phyloP scores from a whole-genome alignment of 35 echinoderm and acorn worm genomes.

The Holothuria glaberrima region DNA sequence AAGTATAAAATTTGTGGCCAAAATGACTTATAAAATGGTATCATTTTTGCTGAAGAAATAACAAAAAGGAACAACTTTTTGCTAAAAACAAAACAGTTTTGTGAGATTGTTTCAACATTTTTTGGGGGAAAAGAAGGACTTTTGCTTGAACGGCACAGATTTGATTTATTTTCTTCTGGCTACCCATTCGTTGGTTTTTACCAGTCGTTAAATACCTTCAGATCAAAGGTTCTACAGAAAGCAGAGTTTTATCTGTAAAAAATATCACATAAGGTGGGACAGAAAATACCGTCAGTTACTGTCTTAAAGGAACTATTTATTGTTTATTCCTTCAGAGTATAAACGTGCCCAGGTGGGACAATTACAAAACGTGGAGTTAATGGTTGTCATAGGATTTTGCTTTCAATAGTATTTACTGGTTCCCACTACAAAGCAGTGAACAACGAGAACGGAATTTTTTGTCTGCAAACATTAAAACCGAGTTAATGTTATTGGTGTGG shows the following conservation, averaged over 20 bases:
- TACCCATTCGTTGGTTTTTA: too few species aligned
- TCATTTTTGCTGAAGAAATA: too few species aligned
- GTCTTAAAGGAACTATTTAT: slow-evolving; percentile 13
- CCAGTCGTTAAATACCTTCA: neutral
- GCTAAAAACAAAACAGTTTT: too few species aligned
- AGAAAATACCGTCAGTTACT: neutral
- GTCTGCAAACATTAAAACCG: slow-evolving; percentile 42
- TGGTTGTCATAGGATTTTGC: slow-evolving; percentile 10
- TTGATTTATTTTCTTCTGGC: too few species aligned
- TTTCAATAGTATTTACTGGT: slow-evolving; percentile 33
- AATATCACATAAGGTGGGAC: slow-evolving; percentile 4
- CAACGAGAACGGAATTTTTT: neutral
- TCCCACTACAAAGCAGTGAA: neutral
- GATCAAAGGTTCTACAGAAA: slow-evolving; percentile 11
- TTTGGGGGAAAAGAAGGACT: too few species aligned
- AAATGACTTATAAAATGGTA: too few species aligned
- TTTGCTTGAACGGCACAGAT: too few species aligned
- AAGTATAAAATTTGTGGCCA: too few species aligned
- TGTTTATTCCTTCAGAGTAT: slow-evolving; percentile 13
- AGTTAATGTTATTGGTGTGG: slow-evolving; percentile 47
- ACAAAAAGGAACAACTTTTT: too few species aligned
- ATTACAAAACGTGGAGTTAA: slow-evolving; percentile 43
- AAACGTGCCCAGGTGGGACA: slow-evolving; percentile 38
- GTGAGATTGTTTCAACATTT: too few species aligned
- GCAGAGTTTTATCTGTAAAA: slow-evolving; percentile 14